These are phyloP conservation scores for Jaculus jaculus DNA, from an alignment of 2,113 vertebrate genomes.

Conservation along the genomic window DNA sequence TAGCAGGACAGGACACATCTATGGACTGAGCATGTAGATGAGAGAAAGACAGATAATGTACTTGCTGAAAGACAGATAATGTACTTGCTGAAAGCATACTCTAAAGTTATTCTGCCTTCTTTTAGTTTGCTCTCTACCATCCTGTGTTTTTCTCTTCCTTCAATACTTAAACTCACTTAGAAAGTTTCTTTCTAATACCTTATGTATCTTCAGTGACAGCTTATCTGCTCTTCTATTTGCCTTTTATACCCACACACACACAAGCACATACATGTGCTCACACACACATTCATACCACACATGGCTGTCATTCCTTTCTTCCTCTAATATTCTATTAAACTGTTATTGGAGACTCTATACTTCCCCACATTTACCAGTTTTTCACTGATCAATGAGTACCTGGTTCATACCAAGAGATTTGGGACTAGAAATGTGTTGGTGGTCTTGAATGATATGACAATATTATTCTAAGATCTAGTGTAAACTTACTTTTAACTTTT, in stretches of 20 bases:
- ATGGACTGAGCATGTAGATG: background rate
- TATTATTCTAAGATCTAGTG: background rate
- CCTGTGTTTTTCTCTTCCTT: background rate
- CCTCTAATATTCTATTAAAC: background rate
- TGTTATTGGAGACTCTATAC: background rate
- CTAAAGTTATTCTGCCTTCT: background rate
- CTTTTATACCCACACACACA: background rate
- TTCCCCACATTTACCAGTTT: background rate
- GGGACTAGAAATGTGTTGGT: background rate
- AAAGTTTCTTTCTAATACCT: background rate
- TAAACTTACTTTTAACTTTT: conserved; percentile 40
- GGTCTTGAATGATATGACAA: background rate
- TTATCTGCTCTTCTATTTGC: background rate
- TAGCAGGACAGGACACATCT: background rate
- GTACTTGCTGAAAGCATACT: background rate
- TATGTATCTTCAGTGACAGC: background rate
- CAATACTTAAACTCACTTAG: conserved; percentile 7
- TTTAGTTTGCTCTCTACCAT: conserved; percentile 3
- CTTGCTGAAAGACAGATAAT: background rate
- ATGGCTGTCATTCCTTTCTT: background rate
- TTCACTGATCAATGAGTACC: background rate
- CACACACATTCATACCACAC: background rate
- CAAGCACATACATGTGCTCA: background rate
- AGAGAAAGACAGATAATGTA: background rate
- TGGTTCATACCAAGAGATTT: background rate